Evolutionary conservation across 2,888 invertebrate genomes (phyloP), one percentile per base, ranked within the genome.

Genomic region (Hydroisotoma schaefferi): DNA sequence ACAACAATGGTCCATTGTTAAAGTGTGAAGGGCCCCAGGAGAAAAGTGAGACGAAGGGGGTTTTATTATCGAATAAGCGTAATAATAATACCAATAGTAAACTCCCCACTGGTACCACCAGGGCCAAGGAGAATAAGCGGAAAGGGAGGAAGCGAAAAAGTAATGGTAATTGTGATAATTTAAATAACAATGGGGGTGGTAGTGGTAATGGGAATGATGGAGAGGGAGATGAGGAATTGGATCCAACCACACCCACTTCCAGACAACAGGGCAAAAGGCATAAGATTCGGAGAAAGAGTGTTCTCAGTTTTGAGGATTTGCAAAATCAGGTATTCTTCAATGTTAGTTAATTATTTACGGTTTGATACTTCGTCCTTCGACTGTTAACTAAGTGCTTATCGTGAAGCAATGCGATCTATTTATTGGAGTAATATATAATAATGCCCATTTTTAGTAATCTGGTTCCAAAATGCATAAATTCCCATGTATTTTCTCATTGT

Each of bases 221-320:
- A n/a, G 54, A 28, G 53, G 58, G n/a, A 51, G 28, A n/a, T 46
- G 56, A 6, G 65, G 63, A 55, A 20, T 59, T 2, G 78, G 85
- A 5, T 77, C 85, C 64, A 86, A 84, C 76, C 81, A 83, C 64
- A 80, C 84, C 0, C 85, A 85, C 69, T n/a, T n/a, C n/a, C n/a
- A n/a, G n/a, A n/a, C n/a, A n/a, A 40, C 40, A 40, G 20, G 40
- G 8, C 8, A 40, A 28, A 20, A 49, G 26, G 49, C 28, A 28
- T 20, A 49, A 49, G 26, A 20, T 6, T 4, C 4, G 49, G 27
- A 49, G 49, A 49, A 49, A 49, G 28, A 18, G 8, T 18, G 12
- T 29, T 4, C 8, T 18, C 27, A 84, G 83, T 4, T 84, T 81
- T 75, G 90, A 89, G 73, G 91, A 91, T 70, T 55, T 71, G 20